Evolutionary conservation across 2,797 vertebrate species (phyloP), one percentile per base, ranked within the genome.

Genomic region (Spinus olivaceus): DNA sequence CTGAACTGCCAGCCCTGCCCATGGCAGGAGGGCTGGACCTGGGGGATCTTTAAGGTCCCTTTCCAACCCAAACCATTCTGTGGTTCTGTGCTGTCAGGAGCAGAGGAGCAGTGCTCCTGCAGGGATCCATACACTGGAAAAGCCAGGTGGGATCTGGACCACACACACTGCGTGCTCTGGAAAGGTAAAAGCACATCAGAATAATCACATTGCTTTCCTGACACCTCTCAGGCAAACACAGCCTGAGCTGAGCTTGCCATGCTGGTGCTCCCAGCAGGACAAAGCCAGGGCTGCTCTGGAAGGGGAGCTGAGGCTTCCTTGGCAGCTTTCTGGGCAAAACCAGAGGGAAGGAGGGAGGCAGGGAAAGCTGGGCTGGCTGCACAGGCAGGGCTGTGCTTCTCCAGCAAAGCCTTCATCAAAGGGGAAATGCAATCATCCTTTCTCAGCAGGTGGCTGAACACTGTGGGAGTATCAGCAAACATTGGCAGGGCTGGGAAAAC

Each of bases 61-160:
- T 63, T 50, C n/a, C 56, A 44, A 19, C 37, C 42, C 50, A 64
- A 70, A 19, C 16, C 24, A 16, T 14, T 7, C 30, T 11, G 9
- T 12, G 32, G 18, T 32, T 35, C 39, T 33, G 18, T 33, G 25
- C 7, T 35, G 16, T 9, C 46, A 67, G 22, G 23, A 89, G 2
- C 16, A 9, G 14, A 35, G 35, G 35, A 61, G 59, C 72, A n/a
- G 37, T 0, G 5, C 27, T 61, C 16, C 50, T 27, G 27, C 46
- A 28, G 41, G 64, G n/a, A 50, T 20, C 24, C 10, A 14, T 37
- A 2, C 0, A 0, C 1, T 5, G 41, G 42, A 28, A 66, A 82
- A 88, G 3, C 46, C 22, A 46, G 44, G 44, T 23, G 44, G 12
- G 44, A 23, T 64, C 32, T 32, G 42, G 79, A 37, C 7, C 42